Evolutionary conservation across 2,888 invertebrate genomes (phyloP).

Genomic region (Ommatoiulus sabulosus): DNA sequence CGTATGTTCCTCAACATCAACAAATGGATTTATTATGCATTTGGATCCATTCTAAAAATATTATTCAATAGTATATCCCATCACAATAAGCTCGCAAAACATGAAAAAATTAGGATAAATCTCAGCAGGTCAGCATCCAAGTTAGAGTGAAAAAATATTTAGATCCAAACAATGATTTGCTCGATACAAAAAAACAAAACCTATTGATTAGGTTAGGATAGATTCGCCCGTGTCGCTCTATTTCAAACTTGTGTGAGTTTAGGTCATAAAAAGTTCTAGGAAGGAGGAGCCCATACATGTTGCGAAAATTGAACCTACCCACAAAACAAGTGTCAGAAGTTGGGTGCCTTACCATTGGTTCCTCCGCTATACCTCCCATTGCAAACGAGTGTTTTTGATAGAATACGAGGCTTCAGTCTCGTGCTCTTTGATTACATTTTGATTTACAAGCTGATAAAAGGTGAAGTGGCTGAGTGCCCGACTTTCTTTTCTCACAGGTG

Average conservation of each 20-base stretch:
- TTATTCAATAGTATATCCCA: neutral
- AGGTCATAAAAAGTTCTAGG: neutral
- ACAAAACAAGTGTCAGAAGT: neutral
- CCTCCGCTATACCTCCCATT: neutral
- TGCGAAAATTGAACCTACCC: neutral
- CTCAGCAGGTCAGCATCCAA: neutral
- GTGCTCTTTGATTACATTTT: constrained; percentile 19
- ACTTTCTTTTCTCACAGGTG: constrained; percentile 31
- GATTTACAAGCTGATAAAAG: constrained; percentile 28
- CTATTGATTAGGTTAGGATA: neutral
- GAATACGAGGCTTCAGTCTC: constrained; percentile 20
- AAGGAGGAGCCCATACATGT: neutral
- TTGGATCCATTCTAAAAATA: neutral
- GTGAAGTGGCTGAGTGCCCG: constrained; percentile 30
- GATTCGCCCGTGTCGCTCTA: neutral
- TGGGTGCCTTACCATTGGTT: constrained; percentile 17
- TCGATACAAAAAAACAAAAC: neutral
- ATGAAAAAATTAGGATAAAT: neutral
- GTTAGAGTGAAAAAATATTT: neutral
- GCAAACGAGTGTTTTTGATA: constrained; percentile 25
- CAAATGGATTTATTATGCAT: neutral
- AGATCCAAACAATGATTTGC: neutral
- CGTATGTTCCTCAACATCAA: neutral
- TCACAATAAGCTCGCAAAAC: neutral
- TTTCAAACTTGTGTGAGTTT: constrained; percentile 22